Base-by-base conservation (phyloP, 1,140 invertebrate species). In the Olivierus martensii region DNA sequence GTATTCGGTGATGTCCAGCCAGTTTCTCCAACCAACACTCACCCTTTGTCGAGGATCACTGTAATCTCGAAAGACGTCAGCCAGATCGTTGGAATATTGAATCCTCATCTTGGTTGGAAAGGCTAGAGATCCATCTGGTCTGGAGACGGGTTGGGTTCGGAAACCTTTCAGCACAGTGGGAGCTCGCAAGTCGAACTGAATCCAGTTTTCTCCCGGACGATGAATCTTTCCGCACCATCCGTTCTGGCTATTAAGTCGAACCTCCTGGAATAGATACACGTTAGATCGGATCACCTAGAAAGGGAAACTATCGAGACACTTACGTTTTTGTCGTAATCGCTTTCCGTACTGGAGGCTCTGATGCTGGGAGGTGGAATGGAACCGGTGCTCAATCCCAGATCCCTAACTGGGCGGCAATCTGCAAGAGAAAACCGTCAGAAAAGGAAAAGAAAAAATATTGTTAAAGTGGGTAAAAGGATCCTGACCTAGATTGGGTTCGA, bases 131-230 rank as follows among this genome's bases (percentile, higher is more conserved):
- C 80, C 82, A 64, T 87, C 83, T 15, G 49, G 44, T 9, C 57
- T 12, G 6, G 34, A 22, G 4, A 92, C 85, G 28, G 86, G 83
- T 73, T 88, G 88, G 17, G 87, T 91, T 58, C 88, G 76, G 70
- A 93, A 91, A n/a, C 88, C 88, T 61, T 85, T 75, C 44, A 94
- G 77, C 7, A 94, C 82, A 0, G 85, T 87, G 12, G 87, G 86
- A 43, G 88, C 87, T 69, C 83, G 81, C 39, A 93, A 74, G 63
- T 94, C 90, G 54, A 93, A 76, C 55, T 66, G 61, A 39, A 88
- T 79, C 86, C 87, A 93, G 65, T 92, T 93, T 11, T 80, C 77
- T 28, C 87, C 87, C 1, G 52, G 49, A 21, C 52, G 48, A 44
- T 81, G 71, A 49, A 79, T 81, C 55, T 81, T 83, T 15, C 89